Evolutionary conservation across 2,113 vertebrate genomes (phyloP).

Genomic region (Chionomys nivalis): DNA sequence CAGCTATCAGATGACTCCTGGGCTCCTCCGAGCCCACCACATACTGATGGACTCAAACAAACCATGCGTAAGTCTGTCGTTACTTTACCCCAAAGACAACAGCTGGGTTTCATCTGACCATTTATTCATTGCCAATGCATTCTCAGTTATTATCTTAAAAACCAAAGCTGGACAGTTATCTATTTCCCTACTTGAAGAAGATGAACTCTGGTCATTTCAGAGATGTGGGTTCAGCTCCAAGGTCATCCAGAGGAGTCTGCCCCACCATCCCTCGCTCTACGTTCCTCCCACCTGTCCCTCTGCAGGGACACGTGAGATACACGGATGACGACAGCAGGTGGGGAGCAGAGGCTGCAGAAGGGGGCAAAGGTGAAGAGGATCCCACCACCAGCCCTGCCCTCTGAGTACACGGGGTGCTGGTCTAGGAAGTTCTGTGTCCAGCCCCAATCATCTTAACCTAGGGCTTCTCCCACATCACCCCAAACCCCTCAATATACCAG

Average conservation of each 20-base stretch:
- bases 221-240: neutral
- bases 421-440: neutral
- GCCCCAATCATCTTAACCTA: neutral
- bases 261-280: neutral
- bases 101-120: neutral
- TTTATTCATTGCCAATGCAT: neutral
- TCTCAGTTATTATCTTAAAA: conserved; percentile 64
- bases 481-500: neutral
- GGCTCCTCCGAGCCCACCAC: neutral
- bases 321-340: fast-evolving
- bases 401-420: neutral
- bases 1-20: conserved; percentile 36
- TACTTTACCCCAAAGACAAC: neutral
- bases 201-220: neutral
- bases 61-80: fast-evolving
- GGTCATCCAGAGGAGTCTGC: neutral
- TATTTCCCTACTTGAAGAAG: neutral
- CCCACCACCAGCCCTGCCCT: too few species aligned
- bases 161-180: neutral
- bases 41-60: neutral
- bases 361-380: neutral
- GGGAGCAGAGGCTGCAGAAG: neutral
- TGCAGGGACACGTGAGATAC: neutral
- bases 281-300: neutral
- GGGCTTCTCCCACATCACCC: neutral